phyloP scores from a whole-genome alignment of 2,113 vertebrate genomes.

The Danionella cerebrum region DNA sequence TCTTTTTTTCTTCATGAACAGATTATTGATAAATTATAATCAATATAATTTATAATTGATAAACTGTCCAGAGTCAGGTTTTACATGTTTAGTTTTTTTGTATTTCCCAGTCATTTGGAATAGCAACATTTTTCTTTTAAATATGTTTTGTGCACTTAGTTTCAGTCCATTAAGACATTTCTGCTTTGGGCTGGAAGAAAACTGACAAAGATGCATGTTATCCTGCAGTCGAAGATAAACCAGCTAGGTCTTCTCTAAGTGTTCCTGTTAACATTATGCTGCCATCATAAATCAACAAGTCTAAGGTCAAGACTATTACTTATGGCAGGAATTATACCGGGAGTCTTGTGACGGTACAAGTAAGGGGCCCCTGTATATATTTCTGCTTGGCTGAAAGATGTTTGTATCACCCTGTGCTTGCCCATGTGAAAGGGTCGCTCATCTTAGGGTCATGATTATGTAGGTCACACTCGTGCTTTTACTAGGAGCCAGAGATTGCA shows the following conservation, averaged over 20 bases:
- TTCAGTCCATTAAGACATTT: not conserved
- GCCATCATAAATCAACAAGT: constrained; percentile 1
- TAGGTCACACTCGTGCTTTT: constrained; percentile 35
- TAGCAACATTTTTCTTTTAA: not conserved
- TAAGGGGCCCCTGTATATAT: not conserved
- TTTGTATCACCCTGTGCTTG: not conserved
- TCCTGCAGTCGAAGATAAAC: not conserved
- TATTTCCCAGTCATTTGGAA: not conserved
- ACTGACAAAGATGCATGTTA: constrained; percentile 6
- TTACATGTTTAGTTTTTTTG: constrained; percentile 19
- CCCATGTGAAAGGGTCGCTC: constrained; percentile 16
- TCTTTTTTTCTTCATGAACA: too few species aligned
- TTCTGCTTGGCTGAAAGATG: constrained; percentile 7
- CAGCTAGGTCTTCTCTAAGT: not conserved
- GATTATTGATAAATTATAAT: too few species aligned
- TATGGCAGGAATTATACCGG: constrained; percentile 5
- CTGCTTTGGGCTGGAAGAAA: not conserved
- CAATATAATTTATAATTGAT: too few species aligned
- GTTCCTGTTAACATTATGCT: not conserved
- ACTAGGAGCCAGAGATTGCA: constrained; percentile 14
- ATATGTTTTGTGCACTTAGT: not conserved
- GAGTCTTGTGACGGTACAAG: not conserved
- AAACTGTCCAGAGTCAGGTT: too few species aligned
- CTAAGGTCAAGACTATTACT: constrained; percentile 19
- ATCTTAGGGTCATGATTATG: constrained; percentile 28